A percentile compares a stretch with the other conserved stretches of the same genome.
Conservation (phyloP, 2,797 vertebrate species). For the Pangasius djambal region DNA sequence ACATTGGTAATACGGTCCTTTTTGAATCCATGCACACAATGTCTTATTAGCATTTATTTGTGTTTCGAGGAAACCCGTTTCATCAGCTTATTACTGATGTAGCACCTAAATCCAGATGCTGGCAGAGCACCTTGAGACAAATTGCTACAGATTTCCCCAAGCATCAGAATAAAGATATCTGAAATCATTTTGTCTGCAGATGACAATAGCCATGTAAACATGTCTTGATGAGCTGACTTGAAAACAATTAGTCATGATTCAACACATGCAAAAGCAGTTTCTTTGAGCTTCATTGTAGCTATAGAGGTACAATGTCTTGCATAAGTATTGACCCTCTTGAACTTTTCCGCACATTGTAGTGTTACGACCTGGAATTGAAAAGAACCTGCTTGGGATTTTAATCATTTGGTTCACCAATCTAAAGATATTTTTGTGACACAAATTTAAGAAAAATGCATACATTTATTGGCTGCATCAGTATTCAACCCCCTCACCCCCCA, state of each 20-base stretch:
- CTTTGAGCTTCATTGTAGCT: neutral
- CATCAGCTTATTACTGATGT: neutral
- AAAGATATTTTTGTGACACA: neutral
- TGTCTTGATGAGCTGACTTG: neutral
- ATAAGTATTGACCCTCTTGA: neutral
- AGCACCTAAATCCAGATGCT: neutral
- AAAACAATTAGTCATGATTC: neutral
- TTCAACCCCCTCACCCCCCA: neutral
- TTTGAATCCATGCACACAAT: neutral
- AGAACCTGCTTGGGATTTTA: neutral
- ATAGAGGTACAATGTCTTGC: neutral
- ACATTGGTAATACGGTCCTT: neutral
- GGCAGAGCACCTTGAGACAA: neutral
- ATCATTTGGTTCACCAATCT: neutral
- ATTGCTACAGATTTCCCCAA: neutral
- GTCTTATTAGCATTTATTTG: too few species aligned
- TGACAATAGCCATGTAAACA: neutral
- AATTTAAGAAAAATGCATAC: neutral
- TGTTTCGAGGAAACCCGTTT: neutral
- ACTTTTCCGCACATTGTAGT: neutral
- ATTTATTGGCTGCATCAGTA: neutral
- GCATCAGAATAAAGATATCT: neutral
- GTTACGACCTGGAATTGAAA: neutral
- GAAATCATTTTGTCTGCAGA: neutral
- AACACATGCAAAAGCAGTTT: neutral